phyloP scores from a whole-genome alignment of 2,113 vertebrate genomes.

The Haemorhous mexicanus region DNA sequence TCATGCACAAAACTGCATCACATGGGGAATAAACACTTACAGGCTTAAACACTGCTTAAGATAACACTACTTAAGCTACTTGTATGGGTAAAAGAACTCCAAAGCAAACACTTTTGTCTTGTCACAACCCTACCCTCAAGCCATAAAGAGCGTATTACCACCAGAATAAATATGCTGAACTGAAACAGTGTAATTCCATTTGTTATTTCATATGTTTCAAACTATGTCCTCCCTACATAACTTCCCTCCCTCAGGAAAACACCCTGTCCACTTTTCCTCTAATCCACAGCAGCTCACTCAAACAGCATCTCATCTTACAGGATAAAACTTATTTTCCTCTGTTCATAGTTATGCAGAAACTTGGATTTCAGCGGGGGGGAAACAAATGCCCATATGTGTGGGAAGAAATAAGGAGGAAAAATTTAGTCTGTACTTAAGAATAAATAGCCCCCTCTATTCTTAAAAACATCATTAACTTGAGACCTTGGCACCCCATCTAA shows the following conservation, averaged over 20 bases:
- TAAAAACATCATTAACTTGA: constrained; percentile 49
- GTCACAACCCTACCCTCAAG: not conserved
- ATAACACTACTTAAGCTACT: not conserved
- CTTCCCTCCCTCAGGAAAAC: not conserved
- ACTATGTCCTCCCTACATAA: not conserved
- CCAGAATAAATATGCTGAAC: not conserved
- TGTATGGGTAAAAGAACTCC: not conserved
- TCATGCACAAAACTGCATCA: not conserved
- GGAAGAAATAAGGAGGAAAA: not conserved
- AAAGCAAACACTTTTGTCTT: not conserved
- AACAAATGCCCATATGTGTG: not conserved
- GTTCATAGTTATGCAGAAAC: not conserved
- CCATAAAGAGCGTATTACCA: not conserved
- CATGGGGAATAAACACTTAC: not conserved
- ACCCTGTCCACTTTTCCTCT: not conserved
- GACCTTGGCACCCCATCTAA: constrained; percentile 9
- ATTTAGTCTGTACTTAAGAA: not conserved
- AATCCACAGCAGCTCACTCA: not conserved
- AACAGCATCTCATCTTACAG: not conserved
- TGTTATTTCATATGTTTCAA: not conserved
- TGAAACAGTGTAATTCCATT: not conserved
- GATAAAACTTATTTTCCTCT: not conserved
- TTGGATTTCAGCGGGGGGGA: not conserved
- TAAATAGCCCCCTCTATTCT: constrained; percentile 14
- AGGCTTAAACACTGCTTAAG: not conserved